These are phyloP conservation scores for Pelodiscus sinensis DNA, from an alignment of 2,113 vertebrate genomes.

Conservation along the genomic window DNA sequence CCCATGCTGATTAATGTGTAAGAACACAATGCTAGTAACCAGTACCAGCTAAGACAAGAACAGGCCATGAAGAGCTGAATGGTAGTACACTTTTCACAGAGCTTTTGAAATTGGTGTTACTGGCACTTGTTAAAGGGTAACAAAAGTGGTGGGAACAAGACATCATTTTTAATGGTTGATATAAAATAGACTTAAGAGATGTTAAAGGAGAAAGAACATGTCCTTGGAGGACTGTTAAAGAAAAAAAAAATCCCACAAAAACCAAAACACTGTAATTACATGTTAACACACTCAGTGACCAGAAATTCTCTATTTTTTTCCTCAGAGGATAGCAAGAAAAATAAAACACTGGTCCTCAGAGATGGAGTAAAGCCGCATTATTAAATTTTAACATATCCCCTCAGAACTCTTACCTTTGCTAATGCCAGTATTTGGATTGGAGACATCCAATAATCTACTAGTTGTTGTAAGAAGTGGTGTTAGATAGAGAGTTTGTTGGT, in stretches of 20 bases:
- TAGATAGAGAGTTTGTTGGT: background rate
- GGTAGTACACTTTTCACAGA: background rate
- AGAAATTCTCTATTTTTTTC: background rate
- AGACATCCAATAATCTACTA: background rate
- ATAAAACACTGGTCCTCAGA: background rate
- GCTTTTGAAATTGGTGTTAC: background rate
- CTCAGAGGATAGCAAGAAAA: background rate
- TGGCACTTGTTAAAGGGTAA: background rate
- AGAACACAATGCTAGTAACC: background rate
- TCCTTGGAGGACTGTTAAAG: background rate
- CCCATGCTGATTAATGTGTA: background rate
- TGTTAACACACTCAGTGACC: background rate
- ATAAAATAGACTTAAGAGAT: background rate
- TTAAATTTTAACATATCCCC: background rate
- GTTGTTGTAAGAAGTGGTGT: background rate
- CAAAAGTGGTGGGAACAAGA: background rate
- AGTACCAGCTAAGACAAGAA: constrained; percentile 25
- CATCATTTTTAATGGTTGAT: background rate
- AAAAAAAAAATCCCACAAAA: background rate
- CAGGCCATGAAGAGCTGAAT: background rate
- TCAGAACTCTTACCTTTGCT: background rate
- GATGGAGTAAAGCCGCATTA: background rate
- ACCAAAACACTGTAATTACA: background rate
- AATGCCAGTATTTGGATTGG: background rate
- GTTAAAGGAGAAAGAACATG: background rate